Evolutionary conservation across 1,140 invertebrate species (phyloP).

Genomic region (Rhizoglyphus robini): DNA sequence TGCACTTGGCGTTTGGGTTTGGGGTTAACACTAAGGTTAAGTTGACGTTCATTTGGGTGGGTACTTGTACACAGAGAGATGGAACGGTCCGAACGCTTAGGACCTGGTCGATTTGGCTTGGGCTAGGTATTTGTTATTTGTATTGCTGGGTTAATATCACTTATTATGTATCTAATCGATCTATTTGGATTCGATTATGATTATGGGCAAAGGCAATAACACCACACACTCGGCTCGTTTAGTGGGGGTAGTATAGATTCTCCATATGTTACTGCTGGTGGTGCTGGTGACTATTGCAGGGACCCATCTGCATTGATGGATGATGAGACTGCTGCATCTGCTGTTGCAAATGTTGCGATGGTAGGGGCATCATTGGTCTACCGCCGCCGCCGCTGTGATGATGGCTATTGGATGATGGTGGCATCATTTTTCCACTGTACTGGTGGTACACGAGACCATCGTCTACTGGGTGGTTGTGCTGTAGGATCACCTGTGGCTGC

Average conservation of each 20-base stretch:
- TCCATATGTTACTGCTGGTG: neutral
- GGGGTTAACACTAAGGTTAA: too few relatives aligned
- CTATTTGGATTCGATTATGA: too few relatives aligned
- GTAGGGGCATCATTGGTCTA: neutral
- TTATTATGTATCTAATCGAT: too few relatives aligned
- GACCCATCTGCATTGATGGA: neutral
- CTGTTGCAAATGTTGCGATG: neutral
- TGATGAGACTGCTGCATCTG: neutral
- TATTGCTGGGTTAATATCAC: too few relatives aligned
- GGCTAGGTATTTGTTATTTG: too few relatives aligned
- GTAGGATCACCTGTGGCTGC: slow-evolving; percentile 18
- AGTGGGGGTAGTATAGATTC: neutral
- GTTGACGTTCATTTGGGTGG: too few relatives aligned
- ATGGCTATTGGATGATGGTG: neutral
- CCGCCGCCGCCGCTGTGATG: neutral
- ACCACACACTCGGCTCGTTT: too few relatives aligned
- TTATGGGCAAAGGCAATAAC: too few relatives aligned
- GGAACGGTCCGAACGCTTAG: too few relatives aligned
- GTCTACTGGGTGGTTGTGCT: slow-evolving; percentile 17
- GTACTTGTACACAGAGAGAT: too few relatives aligned
- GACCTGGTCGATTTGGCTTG: too few relatives aligned
- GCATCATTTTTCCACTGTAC: neutral
- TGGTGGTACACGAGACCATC: neutral
- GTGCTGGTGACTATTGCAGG: neutral
- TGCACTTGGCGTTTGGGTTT: too few relatives aligned